Percentiles rank a stretch among this genome's conserved stretches.
Evolutionary conservation across 1,140 invertebrate genomes (phyloP).

Genomic region (Zaprionus africanus): DNA sequence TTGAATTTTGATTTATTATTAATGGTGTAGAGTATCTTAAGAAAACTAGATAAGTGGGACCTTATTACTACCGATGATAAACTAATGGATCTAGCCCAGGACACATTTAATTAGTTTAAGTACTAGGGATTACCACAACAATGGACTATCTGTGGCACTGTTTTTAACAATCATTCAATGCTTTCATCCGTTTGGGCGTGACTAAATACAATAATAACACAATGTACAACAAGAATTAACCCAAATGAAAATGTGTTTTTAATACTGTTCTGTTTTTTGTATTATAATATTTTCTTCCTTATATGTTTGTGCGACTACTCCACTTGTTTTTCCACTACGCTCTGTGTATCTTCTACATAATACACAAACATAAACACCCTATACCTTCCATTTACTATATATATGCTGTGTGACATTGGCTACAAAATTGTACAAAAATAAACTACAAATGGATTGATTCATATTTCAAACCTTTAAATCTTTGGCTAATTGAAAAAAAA

Average conservation of each 20-base stretch:
- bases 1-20: slow-evolving; percentile 35
- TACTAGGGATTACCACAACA: not conserved
- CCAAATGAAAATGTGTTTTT: slow-evolving; percentile 14
- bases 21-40: slow-evolving; percentile 27
- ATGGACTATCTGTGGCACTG: not conserved
- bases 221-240: slow-evolving; percentile 17
- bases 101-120: not conserved
- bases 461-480: slow-evolving; percentile 37
- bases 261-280: slow-evolving; percentile 30
- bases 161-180: slow-evolving; percentile 12
- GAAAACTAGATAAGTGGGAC: not conserved
- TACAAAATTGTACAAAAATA: slow-evolving; percentile 12
- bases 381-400: slow-evolving; percentile 5
- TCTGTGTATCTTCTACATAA: slow-evolving; percentile 39
- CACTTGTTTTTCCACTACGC: slow-evolving; percentile 41
- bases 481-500: slow-evolving; percentile 62
- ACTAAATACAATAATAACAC: slow-evolving; percentile 18
- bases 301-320: slow-evolving; percentile 50
- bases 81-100: not conserved
- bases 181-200: slow-evolving; percentile 35
- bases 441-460: slow-evolving; percentile 54
- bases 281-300: slow-evolving; percentile 45
- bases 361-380: slow-evolving; percentile 16
- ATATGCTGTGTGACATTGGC: slow-evolving; percentile 26
- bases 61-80: not conserved